Evolutionary conservation across 2,888 invertebrate species (phyloP).

Genomic region (Eupsilia transversa): DNA sequence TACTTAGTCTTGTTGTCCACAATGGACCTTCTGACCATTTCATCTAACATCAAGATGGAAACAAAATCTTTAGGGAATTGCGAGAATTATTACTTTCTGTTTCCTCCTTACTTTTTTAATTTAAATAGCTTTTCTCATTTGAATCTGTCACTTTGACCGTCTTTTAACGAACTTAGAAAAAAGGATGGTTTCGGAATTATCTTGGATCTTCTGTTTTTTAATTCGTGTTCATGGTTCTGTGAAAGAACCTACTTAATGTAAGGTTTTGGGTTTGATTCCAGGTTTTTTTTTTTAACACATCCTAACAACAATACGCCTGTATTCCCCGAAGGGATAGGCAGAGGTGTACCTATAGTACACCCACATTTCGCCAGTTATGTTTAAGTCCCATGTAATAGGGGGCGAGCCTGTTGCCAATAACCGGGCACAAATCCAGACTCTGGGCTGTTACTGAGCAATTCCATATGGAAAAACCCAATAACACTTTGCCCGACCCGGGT

Average conservation of each 20-base stretch:
- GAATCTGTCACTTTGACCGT: slow-evolving; percentile 48
- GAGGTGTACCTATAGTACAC: no score
- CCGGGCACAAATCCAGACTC: no score
- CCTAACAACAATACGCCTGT: no score
- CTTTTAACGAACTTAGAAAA: slow-evolving; percentile 40
- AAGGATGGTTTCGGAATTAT: slow-evolving; percentile 23
- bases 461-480: no score
- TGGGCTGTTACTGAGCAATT: no score
- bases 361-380: no score
- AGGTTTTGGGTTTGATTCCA: neutral
- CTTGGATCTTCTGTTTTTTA: slow-evolving; percentile 32
- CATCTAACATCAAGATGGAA: slow-evolving; percentile 18
- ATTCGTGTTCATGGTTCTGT: neutral
- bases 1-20: no score
- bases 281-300: neutral
- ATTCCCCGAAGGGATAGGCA: no score
- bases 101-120: slow-evolving; percentile 37
- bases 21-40: slow-evolving; percentile 9
- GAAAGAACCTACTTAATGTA: neutral
- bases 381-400: no score
- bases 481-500: no score
- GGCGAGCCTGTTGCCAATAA: no score
- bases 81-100: slow-evolving; percentile 48
- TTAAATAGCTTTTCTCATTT: slow-evolving; percentile 56
- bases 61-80: slow-evolving; percentile 40